Conservation (phyloP, 2,797 vertebrate species). For the Bovichtus variegatus region DNA sequence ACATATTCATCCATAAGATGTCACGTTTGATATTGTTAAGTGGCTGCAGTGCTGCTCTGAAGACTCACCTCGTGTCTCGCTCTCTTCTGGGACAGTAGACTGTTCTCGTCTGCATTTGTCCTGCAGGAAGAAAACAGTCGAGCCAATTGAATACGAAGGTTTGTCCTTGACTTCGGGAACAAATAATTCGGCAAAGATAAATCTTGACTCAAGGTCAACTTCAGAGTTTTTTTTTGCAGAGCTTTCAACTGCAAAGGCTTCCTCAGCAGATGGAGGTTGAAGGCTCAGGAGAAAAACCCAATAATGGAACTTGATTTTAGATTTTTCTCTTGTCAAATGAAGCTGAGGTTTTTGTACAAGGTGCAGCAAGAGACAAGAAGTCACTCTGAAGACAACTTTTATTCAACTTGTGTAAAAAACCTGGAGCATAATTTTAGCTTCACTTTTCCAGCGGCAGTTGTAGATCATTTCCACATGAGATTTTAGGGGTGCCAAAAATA, state of each 20-base stretch:
- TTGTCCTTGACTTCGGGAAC: background rate
- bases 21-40: background rate
- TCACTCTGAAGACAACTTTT: background rate
- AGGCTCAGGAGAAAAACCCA: background rate
- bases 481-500: too few species aligned
- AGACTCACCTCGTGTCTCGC: slow-evolving; percentile 91
- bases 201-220: background rate
- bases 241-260: background rate
- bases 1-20: background rate
- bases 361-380: background rate
- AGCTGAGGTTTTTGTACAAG: background rate
- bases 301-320: background rate
- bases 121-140: slow-evolving; percentile 74
- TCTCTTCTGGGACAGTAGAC: slow-evolving; percentile 86
- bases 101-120: slow-evolving; percentile 86
- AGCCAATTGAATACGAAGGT: slow-evolving; percentile 5
- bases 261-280: background rate
- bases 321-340: slow-evolving; percentile 6
- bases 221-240: background rate
- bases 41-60: slow-evolving; percentile 6
- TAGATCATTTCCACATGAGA: too few species aligned
- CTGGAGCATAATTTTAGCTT: background rate
- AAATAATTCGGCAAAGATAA: background rate
- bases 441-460: background rate
- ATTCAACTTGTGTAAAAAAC: slow-evolving; percentile 10